Evolutionary conservation across 2,888 invertebrate species (phyloP).

Genomic region (Dicycla oo): DNA sequence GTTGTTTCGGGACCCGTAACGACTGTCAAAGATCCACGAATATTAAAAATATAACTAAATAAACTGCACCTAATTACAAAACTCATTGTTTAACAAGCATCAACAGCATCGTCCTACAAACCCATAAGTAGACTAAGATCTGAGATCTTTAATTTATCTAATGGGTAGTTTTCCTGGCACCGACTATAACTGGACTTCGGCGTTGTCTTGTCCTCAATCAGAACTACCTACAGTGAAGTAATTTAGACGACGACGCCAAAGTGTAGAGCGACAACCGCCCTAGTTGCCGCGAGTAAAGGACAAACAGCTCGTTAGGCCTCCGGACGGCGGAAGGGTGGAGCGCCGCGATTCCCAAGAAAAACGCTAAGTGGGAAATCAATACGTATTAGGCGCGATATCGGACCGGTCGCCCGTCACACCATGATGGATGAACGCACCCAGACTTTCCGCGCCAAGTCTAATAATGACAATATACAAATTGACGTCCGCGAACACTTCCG

Average conservation of each 20-base stretch:
- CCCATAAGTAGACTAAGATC: background rate
- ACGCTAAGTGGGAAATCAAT: slow-evolving; percentile 91
- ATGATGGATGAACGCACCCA: slow-evolving; percentile 89
- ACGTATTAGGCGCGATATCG: slow-evolving; percentile 90
- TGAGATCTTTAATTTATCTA: slow-evolving; percentile 24
- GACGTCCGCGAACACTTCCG: slow-evolving; percentile 88
- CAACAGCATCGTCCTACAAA: background rate
- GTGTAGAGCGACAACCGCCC: slow-evolving; percentile 75
- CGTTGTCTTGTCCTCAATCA: slow-evolving; percentile 52
- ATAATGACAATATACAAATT: slow-evolving; percentile 91
- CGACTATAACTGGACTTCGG: slow-evolving; percentile 36
- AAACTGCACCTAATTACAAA: background rate
- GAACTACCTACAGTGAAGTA: slow-evolving; percentile 48
- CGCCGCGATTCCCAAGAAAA: slow-evolving; percentile 88
- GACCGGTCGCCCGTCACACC: slow-evolving; percentile 87
- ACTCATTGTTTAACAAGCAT: background rate
- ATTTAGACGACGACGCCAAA: slow-evolving; percentile 56
- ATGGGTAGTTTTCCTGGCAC: slow-evolving; percentile 33
- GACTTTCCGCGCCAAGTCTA: slow-evolving; percentile 87
- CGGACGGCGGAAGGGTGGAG: slow-evolving; percentile 88
- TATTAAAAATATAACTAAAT: background rate
- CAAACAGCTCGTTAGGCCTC: slow-evolving; percentile 89
- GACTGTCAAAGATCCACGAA: background rate
- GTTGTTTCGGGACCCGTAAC: too few relatives aligned
- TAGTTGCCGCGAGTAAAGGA: slow-evolving; percentile 85